Evolutionary conservation across 2,888 invertebrate genomes (phyloP), one percentile per base, ranked within the genome.

Genomic region (Brenthis ino): DNA sequence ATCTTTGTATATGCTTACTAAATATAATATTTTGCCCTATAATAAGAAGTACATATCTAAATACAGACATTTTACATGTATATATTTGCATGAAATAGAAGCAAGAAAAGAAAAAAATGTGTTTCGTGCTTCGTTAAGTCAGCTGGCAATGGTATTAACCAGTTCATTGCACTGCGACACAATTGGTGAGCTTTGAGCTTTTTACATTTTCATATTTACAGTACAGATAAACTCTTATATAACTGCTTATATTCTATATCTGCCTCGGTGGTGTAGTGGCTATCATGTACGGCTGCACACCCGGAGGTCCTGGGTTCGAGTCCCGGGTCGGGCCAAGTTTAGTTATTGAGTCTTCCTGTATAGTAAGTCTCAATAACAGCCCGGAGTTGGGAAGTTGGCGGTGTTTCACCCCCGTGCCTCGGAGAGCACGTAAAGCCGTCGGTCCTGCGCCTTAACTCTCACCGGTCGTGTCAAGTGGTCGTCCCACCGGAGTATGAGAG

Each of bases 151-250:
- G 63, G 20, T 53, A 63, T 63, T 63, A 63, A 24, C 53, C 63
- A 43, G 63, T 63, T 54, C 63, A 54, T 54, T 63, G 63, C 63
- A 54, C 63, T 54, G 48, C 50, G 60, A 63, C 14, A 43, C 37
- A 63, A 53, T 37, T 43, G 37, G 50, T 28, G 48, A 47, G 57
- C 57, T 24, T 8, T 24, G 24, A 43, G 11, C 37, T 51, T 16
- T 12, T 50, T 51, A 12, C 51, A 14, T 28, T n/a, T 16, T 51
- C 60, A 51, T 20, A 61, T 16, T 61, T 51, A 3, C n/a, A 33
- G 12, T 16, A 16, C 47, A 47, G 43, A 57, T 20, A 58, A 3
- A 24, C 14, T 8, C 4, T n/a, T 16, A n/a, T 16, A 51, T 57
- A 47, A 6, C 16, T 20, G 13, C 13, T 43, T n/a, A 5, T 57